Conservation (phyloP, 1,140 invertebrate genomes). For the Panagrolaimus sp. region DNA sequence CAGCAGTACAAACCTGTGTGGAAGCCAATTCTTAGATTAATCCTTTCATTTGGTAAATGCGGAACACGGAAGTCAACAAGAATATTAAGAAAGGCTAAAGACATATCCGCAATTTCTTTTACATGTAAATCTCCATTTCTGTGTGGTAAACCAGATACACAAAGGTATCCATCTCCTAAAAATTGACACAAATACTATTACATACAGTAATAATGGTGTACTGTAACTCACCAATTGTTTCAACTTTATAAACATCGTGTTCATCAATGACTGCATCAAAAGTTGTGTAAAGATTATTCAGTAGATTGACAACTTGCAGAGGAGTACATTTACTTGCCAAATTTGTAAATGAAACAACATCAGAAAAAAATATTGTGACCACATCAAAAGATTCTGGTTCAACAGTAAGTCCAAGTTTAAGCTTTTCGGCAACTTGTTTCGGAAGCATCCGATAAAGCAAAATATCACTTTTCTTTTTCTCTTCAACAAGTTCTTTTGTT, state of each 20-base stretch:
- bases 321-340: constrained; percentile 91
- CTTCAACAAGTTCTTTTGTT: constrained; percentile 83
- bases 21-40: constrained; percentile 73
- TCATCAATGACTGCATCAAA: constrained; percentile 87
- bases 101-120: constrained; percentile 72
- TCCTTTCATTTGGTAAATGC: constrained; percentile 40
- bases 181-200: no score
- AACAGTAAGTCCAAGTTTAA: constrained; percentile 81
- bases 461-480: constrained; percentile 91
- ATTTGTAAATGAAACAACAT: constrained; percentile 94
- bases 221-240: constrained; percentile 56
- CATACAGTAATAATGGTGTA: no score
- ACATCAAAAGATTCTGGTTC: constrained; percentile 88
- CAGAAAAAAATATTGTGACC: constrained; percentile 93
- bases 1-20: constrained; percentile 70
- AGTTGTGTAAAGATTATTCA: constrained; percentile 88
- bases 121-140: constrained; percentile 82
- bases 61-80: constrained; percentile 31
- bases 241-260: constrained; percentile 89
- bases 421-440: constrained; percentile 64
- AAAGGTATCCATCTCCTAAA: constrained; percentile 47
- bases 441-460: constrained; percentile 83
- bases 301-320: constrained; percentile 79
- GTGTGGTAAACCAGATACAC: constrained; percentile 71
- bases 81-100: constrained; percentile 36